Evolutionary conservation across 2,888 invertebrate species (phyloP), one percentile per base, ranked within the genome.

Genomic region (Itoplectis maculator): DNA sequence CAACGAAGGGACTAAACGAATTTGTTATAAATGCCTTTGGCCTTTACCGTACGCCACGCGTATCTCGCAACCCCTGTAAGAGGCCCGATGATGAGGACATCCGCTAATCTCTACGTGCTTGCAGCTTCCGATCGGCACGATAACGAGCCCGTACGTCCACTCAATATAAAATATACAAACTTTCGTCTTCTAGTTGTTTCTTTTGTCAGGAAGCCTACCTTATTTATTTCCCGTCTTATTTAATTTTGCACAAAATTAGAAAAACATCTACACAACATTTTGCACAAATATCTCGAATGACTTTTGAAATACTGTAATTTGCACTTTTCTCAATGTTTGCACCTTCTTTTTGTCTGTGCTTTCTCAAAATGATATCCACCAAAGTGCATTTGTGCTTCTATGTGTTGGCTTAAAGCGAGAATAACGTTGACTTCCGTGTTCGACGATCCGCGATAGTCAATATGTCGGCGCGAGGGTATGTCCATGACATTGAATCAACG

Each of bases 1-100:
- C 69, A 35, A 59, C 73, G 56, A 77, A 83, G 42, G 80, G 37
- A 65, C 49, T 29, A 51, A 69, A 51, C 11, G 37, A 42, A 59
- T 49, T 76, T 74, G 54, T 69, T 69, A 76, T 73, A 85, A 85
- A 86, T 86, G 86, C 85, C 85, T 82, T 73, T 80, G 66, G 78
- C 85, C 15, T 85, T 84, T 82, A 70, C 77, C 45, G 42, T 82
- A 54, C 83, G 79, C 40, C 83, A 83, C 79, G 83, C 83, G 70
- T 83, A 86, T 82, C 79, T 86, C 61, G 83, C 69, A 77, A 37
- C 68, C 35, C 49, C 72, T 70, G 3, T 29, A 29, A 66, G 82
- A 47, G 37, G 72, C 70, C 69, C 78, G 68, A 83, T 80, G 81
- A 40, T 65, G 73, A 68, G 81, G 63, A 70, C 66, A 63, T 59